phyloP scores from a whole-genome alignment of 2,888 invertebrate species.

The Campoplex capitator region DNA sequence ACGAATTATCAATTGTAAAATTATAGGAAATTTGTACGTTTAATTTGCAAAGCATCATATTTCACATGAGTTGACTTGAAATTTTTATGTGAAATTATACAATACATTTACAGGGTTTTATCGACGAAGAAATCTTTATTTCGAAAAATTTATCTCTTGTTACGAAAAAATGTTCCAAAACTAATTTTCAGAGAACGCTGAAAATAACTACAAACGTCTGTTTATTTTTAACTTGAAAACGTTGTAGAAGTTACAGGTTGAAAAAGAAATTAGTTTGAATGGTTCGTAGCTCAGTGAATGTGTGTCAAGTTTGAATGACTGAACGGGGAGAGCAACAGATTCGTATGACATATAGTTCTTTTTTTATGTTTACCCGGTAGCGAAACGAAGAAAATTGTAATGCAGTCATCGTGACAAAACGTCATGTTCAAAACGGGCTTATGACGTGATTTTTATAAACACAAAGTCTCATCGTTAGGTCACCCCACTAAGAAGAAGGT shows the following conservation, averaged over 20 bases:
- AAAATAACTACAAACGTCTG: neutral
- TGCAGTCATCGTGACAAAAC: slow-evolving; percentile 63
- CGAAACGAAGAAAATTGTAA: slow-evolving; percentile 39
- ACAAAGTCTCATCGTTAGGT: slow-evolving; percentile 64
- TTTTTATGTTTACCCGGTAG: neutral
- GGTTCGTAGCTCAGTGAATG: slow-evolving; percentile 21
- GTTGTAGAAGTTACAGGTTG: neutral
- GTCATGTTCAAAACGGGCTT: slow-evolving; percentile 79
- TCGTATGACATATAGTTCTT: slow-evolving; percentile 13
- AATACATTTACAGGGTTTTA: slow-evolving; percentile 29
- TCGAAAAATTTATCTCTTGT: neutral
- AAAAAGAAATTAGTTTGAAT: neutral
- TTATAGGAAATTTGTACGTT: slow-evolving; percentile 1
- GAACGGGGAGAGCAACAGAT: slow-evolving; percentile 12
- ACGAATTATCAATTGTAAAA: slow-evolving; percentile 43
- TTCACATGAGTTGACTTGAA: neutral
- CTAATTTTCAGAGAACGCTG: neutral
- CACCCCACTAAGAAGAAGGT: slow-evolving; percentile 50
- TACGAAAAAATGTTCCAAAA: neutral
- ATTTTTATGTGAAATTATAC: slow-evolving; percentile 11
- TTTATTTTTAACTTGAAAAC: neutral
- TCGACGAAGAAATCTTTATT: slow-evolving; percentile 5
- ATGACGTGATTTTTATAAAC: slow-evolving; percentile 78
- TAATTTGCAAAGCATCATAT: neutral
- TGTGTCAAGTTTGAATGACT: slow-evolving; percentile 53